Evolutionary conservation across 2,888 invertebrate genomes (phyloP).

Genomic region (Amorpha juglandis): DNA sequence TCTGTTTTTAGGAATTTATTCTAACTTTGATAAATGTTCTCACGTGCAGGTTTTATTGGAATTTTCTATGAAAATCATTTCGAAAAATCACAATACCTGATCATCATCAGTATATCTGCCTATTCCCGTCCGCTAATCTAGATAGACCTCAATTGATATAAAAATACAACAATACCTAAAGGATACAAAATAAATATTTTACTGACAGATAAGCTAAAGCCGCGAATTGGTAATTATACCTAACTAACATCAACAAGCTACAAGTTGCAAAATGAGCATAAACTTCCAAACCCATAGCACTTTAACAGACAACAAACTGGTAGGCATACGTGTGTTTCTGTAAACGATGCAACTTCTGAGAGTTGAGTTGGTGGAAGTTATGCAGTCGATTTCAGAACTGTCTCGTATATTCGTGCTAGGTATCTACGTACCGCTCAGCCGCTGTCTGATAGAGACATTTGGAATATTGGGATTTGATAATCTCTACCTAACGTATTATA

Average conservation of each 20-base stretch:
- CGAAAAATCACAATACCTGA: too few relatives aligned
- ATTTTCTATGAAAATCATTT: too few relatives aligned
- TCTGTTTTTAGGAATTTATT: too few relatives aligned
- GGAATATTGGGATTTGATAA: constrained; percentile 3
- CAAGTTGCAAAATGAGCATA: not conserved
- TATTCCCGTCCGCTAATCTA: too few relatives aligned
- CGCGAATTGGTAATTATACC: not conserved
- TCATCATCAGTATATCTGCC: too few relatives aligned
- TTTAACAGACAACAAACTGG: constrained; percentile 14
- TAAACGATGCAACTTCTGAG: constrained; percentile 24
- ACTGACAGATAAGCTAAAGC: too few relatives aligned
- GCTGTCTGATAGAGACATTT: not conserved
- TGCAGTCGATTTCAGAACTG: constrained; percentile 27
- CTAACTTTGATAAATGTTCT: too few relatives aligned
- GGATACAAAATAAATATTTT: too few relatives aligned
- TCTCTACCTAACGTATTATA: not conserved
- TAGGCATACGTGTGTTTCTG: constrained; percentile 10
- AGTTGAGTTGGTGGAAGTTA: constrained; percentile 21
- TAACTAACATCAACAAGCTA: not conserved
- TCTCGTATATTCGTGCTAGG: constrained; percentile 25
- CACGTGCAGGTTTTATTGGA: too few relatives aligned
- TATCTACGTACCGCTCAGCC: not conserved
- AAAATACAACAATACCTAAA: too few relatives aligned
- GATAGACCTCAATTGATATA: too few relatives aligned
- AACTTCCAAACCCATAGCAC: not conserved